Percentiles rank a stretch among this genome's conserved stretches.
Conservation (phyloP, 2,113 vertebrate species). For the Rhinolophus sinicus region DNA sequence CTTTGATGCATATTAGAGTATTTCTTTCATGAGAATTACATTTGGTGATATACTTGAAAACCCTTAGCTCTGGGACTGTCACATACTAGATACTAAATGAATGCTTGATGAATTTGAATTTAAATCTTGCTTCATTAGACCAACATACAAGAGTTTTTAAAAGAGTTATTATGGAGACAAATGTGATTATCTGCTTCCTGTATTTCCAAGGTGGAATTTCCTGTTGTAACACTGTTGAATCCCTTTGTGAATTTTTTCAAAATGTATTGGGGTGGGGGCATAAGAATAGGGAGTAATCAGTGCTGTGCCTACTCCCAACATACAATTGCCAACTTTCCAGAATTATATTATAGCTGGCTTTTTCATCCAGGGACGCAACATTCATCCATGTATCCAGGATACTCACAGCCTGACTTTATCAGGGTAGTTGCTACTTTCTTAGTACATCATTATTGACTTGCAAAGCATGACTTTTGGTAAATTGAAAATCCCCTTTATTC, state of each 20-base stretch:
- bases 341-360: neutral
- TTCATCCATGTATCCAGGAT: neutral
- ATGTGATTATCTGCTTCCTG: neutral
- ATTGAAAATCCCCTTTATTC: slow-evolving; percentile 40
- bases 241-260: neutral
- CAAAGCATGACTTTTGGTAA: slow-evolving; percentile 50
- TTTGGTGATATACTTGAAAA: neutral
- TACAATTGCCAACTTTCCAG: slow-evolving; percentile 9
- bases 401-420: slow-evolving; percentile 1
- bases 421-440: neutral
- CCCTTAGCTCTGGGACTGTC: neutral
- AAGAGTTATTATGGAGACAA: neutral
- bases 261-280: neutral
- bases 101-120: neutral
- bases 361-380: neutral
- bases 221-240: slow-evolving; percentile 1
- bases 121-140: neutral
- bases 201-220: neutral
- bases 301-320: neutral
- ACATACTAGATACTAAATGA: neutral
- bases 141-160: neutral
- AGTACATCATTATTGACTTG: slow-evolving; percentile 1
- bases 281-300: neutral
- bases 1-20: neutral
- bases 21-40: slow-evolving; percentile 20